Base-by-base conservation (phyloP, 2,797 vertebrate species). In the Aphelocoma californica region DNA sequence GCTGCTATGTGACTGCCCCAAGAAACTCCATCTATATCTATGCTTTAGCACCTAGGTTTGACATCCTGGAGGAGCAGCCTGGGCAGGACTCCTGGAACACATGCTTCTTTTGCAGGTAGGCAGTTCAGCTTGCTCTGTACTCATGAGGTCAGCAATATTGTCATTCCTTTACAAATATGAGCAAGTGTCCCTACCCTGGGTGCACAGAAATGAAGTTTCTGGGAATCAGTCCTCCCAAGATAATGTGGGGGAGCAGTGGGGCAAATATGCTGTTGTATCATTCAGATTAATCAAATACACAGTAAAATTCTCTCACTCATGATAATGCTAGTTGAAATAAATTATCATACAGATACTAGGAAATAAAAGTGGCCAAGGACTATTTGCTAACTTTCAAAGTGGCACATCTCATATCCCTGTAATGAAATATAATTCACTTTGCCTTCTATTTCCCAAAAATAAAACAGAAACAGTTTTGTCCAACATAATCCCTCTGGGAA, bases 151-250 rank as follows among this genome's bases (percentile, higher is more conserved):
- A 47, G 7, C 38, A 80, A 42, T 12, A 50, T 18, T 48, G 21
- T 29, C 9, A 34, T 58, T 77, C 28, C 16, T 79, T 62, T 65
- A 23, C 12, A 58, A 85, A 58, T 17, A 47, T 4, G 7, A 82
- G 45, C 23, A 65, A 75, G 1, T 0, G 1, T 57, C 82, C 51
- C 48, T 77, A 57, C 10, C 5, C 51, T 0, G 0, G 10, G 4
- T 78, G n/a, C 50, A 65, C 28, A 65, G 74, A 81, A 9, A 34
- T 38, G n/a, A 88, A 44, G 19, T 74, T 65, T 25, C 40, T 51
- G 42, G 57, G 57, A 81, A 87, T 81, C 51, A 83, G 66, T 74
- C 34, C 29, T 87, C 50, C 31, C 61, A 79, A 19, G n/a, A 34
- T 62, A 72, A 45, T 0, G 4, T 32, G 23, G 28, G 1, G 6